Base-by-base conservation (phyloP, 1,140 invertebrate genomes). In the Drosophila seguyi region DNA sequence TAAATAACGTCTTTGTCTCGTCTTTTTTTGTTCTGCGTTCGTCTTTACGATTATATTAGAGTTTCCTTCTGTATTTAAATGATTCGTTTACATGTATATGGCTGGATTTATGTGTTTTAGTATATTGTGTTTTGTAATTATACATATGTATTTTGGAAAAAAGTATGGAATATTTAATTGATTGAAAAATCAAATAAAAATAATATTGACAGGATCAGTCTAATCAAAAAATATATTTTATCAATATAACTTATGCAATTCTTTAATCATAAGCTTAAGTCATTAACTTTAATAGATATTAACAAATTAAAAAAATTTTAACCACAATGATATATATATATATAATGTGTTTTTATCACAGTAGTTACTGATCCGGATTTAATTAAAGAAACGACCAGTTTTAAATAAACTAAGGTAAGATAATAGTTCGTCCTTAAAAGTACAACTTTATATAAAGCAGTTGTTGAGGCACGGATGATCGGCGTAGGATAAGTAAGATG, bases 261-360 rank as follows among this genome's bases (percentile, higher is more conserved):
- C n/a, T 80, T 50, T 87, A 87, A 82, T 79, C 69, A 52, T 82
- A 82, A 79, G 83, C 27, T 62, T 90, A 90, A 90, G 85, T 90
- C 85, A 90, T 90, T 90, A 90, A 75, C 48, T 90, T 75, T 90
- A 90, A 79, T 90, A 88, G 81, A 71, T 55, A 57, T 76, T 74
- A 87, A 81, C 60, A 81, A 84, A 79, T 81, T 81, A 69, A 67
- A 81, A 76, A 76, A 69, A 67, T 52, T 47, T 44, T 72, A 44
- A 67, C 58, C 25, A 53, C 18, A 81, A 56, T 16, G 20, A 55
- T 25, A 11, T 20, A 20, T 27, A 34, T 18, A 11, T 6, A 25
- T 36, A 6, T 55, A n/a, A n/a, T n/a, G n/a, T n/a, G 13, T 55
- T 8, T 60, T 56, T 1, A 56, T 61, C 1, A 20, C 20, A 22